Evolutionary conservation across 2,888 invertebrate genomes (phyloP).

Genomic region (Tipula confusa): DNA sequence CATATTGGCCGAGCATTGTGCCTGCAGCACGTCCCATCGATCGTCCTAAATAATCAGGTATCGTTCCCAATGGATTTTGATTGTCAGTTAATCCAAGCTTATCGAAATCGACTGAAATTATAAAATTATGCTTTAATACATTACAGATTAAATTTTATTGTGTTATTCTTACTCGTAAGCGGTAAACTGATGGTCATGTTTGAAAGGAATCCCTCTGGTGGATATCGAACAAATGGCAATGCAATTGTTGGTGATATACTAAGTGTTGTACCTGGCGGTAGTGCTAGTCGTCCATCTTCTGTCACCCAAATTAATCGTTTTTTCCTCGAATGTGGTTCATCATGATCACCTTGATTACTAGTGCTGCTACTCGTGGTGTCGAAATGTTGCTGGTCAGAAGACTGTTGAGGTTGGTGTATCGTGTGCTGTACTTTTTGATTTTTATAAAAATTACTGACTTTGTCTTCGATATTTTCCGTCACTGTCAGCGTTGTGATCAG

Average conservation of each 20-base stretch:
- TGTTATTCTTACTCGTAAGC: slow-evolving; percentile 65
- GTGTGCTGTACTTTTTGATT: neutral
- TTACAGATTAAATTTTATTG: too few species aligned
- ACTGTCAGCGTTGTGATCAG: slow-evolving; percentile 13
- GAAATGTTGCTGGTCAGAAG: neutral
- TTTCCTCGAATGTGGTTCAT: slow-evolving; percentile 65
- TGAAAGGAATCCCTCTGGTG: slow-evolving; percentile 78
- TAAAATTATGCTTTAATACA: slow-evolving; percentile 33
- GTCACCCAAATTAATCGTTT: slow-evolving; percentile 83
- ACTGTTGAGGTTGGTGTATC: neutral
- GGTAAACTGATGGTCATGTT: slow-evolving; percentile 80
- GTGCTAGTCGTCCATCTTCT: slow-evolving; percentile 74
- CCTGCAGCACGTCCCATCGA: slow-evolving; percentile 73
- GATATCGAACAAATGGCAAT: slow-evolving; percentile 77
- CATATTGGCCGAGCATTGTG: slow-evolving; percentile 61
- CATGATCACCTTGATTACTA: slow-evolving; percentile 35
- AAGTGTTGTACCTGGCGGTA: slow-evolving; percentile 78
- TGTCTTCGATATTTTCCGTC: slow-evolving; percentile 5
- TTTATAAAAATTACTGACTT: slow-evolving; percentile 13
- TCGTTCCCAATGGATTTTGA: slow-evolving; percentile 77
- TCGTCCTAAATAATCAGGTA: slow-evolving; percentile 70
- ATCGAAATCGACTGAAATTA: slow-evolving; percentile 72
- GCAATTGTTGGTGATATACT: slow-evolving; percentile 75
- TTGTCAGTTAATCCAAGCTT: slow-evolving; percentile 82
- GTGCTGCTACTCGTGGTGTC: neutral